Conservation (phyloP, 2,888 invertebrate species). For the Catocala nupta region DNA sequence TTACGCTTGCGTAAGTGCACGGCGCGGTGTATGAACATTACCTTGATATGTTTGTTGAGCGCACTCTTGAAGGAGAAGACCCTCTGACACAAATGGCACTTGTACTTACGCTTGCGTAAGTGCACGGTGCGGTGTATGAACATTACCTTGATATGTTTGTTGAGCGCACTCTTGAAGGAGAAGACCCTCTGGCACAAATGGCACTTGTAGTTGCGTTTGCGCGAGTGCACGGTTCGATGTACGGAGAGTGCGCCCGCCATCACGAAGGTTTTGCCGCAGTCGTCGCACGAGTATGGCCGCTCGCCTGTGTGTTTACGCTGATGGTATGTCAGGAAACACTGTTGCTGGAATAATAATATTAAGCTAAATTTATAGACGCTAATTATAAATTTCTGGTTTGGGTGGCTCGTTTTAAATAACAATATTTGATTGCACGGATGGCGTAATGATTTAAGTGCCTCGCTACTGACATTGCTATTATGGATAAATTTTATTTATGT, state of each 20-base stretch:
- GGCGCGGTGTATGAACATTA: conserved; percentile 42
- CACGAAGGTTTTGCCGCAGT: conserved; percentile 51
- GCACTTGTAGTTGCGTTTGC: conserved; percentile 33
- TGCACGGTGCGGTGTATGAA: conserved; percentile 44
- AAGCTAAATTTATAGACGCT: neutral
- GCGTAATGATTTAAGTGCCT: too few relatives aligned
- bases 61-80: conserved; percentile 51
- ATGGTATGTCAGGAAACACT: conserved; percentile 56
- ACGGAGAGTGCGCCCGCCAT: conserved; percentile 43
- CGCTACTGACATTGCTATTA: too few relatives aligned
- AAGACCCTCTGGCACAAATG: conserved; percentile 50
- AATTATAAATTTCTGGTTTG: too few relatives aligned
- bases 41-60: conserved; percentile 61
- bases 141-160: conserved; percentile 58
- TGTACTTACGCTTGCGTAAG: conserved; percentile 19
- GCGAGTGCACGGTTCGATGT: conserved; percentile 44
- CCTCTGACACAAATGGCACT: conserved; percentile 47
- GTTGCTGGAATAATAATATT: conserved; percentile 45
- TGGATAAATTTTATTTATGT: too few relatives aligned
- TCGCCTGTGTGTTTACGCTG: conserved; percentile 61
- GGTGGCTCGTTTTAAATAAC: too few relatives aligned
- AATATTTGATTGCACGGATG: too few relatives aligned
- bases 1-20: conserved; percentile 24
- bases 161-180: conserved; percentile 50
- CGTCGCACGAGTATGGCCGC: conserved; percentile 55